Evolutionary conservation across 2,888 invertebrate species (phyloP), one percentile per base, ranked within the genome.

Genomic region (Spialia ferax): DNA sequence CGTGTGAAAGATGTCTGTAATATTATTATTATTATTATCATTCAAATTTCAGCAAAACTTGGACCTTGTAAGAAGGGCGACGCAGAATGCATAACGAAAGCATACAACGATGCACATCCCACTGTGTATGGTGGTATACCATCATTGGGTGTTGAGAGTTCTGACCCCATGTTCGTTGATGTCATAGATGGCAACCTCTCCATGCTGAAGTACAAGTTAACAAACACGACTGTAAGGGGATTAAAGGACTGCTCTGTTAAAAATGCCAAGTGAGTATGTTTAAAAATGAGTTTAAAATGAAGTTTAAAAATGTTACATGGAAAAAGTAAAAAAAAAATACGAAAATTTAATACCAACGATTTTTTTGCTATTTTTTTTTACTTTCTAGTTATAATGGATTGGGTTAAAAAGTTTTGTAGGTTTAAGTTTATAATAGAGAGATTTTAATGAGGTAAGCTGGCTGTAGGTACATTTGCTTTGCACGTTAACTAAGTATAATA

Each of bases 111-210:
- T 11, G 75, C 71, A 0, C 70, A 68, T 7, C 65, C 75, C 11
- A 59, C 72, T 2, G n/a, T 86, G 0, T 38, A 79, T 0, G 63
- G 73, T 23, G 77, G 73, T 0, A 76, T 80, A 20, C 71, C 77
- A 22, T 74, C 73, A 6, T 65, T 79, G 1, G 80, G 78, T 0
- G 72, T 80, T 1, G 74, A 77, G 42, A 15, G 50, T 0, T 64
- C 78, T 45, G 86, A 86, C 54, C 85, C 85, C 0, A 65, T 85
- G 54, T 64, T 70, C n/a, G 61, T 75, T 6, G 63, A 79, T 18
- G n/a, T 64, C 10, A 73, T 85, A 15, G 75, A 79, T 8, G 80
- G 74, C 32, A 73, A 79, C 6, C 56, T 80, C 0, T 75, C 81
- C 0, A 74, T 69, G 0, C 22, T 85, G 7, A 77, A 81, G 7